Conservation (phyloP, 1,140 invertebrate genomes). For the Diorhabda sublineata region DNA sequence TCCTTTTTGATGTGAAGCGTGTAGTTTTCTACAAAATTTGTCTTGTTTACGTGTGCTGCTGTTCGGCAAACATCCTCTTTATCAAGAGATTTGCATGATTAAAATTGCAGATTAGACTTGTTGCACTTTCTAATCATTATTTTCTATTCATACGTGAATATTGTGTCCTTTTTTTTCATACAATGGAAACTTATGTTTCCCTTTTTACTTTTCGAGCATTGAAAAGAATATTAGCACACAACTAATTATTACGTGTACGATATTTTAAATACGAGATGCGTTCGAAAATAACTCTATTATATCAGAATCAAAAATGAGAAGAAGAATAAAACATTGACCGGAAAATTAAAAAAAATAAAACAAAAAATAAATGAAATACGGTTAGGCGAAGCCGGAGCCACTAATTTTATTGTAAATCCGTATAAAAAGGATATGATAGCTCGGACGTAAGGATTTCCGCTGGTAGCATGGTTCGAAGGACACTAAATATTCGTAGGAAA, state of each 20-base stretch:
- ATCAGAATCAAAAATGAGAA: no score
- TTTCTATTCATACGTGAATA: not conserved
- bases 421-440: slow-evolving; percentile 23
- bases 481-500: slow-evolving; percentile 36
- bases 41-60: slow-evolving; percentile 38
- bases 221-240: not conserved
- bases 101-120: slow-evolving; percentile 23
- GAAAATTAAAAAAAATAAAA: no score
- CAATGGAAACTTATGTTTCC: not conserved
- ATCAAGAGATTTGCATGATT: slow-evolving; percentile 22
- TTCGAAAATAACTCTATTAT: no score
- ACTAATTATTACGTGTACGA: not conserved
- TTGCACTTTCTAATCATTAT: slow-evolving; percentile 20
- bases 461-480: slow-evolving; percentile 38
- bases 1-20: slow-evolving; percentile 42
- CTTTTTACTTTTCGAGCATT: not conserved
- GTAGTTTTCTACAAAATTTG: slow-evolving; percentile 45
- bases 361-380: no score
- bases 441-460: slow-evolving; percentile 41
- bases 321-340: no score
- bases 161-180: not conserved
- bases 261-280: no score
- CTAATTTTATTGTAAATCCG: no score
- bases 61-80: slow-evolving; percentile 23
- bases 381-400: no score